Conservation (phyloP, 2,113 vertebrate species). For the Lota lota region DNA sequence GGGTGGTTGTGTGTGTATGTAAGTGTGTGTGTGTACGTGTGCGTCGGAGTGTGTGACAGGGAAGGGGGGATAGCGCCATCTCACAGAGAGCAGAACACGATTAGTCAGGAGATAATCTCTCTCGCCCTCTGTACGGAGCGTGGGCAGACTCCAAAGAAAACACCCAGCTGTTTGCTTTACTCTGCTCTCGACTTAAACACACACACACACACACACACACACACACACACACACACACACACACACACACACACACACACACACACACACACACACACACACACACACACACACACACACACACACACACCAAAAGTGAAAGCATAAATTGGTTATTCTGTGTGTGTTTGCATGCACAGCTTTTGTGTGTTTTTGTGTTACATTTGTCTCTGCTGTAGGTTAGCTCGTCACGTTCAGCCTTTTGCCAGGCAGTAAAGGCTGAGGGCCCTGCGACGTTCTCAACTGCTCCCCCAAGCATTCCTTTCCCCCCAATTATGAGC, state of each 20-base stretch:
- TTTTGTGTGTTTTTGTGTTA: not conserved
- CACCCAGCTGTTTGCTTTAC: conserved; percentile 56
- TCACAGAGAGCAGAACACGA: conserved; percentile 39
- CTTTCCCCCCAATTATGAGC: conserved; percentile 41
- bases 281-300: conserved; percentile 24
- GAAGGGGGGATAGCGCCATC: conserved; percentile 27
- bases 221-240: not conserved
- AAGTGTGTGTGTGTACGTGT: conserved; percentile 1
- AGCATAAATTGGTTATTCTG: conserved; percentile 4
- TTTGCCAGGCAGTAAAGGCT: conserved; percentile 17
- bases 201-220: conserved; percentile 6
- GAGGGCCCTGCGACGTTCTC: conserved; percentile 33
- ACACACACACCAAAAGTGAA: conserved; percentile 35
- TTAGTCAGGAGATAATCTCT: conserved; percentile 59
- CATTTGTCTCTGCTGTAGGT: conserved; percentile 41
- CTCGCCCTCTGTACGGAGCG: conserved; percentile 29
- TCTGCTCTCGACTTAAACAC: conserved; percentile 23
- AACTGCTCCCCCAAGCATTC: conserved; percentile 29
- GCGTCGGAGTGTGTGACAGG: not conserved
- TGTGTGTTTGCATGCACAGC: not conserved
- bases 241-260: not conserved
- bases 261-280: no score
- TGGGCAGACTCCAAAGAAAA: conserved; percentile 60
- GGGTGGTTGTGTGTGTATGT: not conserved
- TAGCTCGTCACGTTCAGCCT: conserved; percentile 23